These are phyloP conservation scores for Paraescarpia echinospica DNA, from an alignment of 1,140 invertebrate species.

Conservation along the genomic window DNA sequence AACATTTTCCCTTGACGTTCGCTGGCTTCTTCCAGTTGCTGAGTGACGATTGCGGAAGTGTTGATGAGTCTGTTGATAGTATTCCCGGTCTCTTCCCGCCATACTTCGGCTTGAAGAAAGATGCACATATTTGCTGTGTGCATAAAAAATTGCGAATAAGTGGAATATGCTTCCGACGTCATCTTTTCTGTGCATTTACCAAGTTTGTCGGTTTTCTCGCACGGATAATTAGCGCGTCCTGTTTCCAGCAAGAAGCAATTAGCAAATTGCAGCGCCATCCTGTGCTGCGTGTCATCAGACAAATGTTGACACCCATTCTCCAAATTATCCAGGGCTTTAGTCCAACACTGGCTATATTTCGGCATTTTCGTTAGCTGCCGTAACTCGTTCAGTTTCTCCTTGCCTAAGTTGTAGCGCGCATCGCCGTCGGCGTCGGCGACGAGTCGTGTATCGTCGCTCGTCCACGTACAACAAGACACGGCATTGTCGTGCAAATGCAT, in stretches of 20 bases:
- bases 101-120: constrained; percentile 68
- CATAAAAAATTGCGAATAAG: constrained; percentile 70
- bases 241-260: constrained; percentile 71
- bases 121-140: constrained; percentile 72
- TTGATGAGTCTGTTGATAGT: constrained; percentile 60
- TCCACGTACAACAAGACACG: background rate
- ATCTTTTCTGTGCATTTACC: constrained; percentile 64
- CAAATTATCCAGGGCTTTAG: constrained; percentile 61
- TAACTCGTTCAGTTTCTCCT: background rate
- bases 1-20: constrained; percentile 56
- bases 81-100: constrained; percentile 67
- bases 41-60: constrained; percentile 60
- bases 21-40: constrained; percentile 59
- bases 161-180: constrained; percentile 64
- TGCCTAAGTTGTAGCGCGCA: background rate
- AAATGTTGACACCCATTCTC: constrained; percentile 64
- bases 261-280: constrained; percentile 66
- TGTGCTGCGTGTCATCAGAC: constrained; percentile 65
- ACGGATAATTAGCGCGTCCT: constrained; percentile 62
- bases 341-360: constrained; percentile 69
- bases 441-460: background rate
- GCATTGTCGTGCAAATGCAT: background rate
- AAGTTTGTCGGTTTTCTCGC: constrained; percentile 54
- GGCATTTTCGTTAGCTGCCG: constrained; percentile 49
- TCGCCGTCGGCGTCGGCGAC: background rate